A percentile compares a stretch with the other conserved stretches of the same genome.
Conservation (phyloP, 2,113 vertebrate genomes). For the Cromileptes altivelis region DNA sequence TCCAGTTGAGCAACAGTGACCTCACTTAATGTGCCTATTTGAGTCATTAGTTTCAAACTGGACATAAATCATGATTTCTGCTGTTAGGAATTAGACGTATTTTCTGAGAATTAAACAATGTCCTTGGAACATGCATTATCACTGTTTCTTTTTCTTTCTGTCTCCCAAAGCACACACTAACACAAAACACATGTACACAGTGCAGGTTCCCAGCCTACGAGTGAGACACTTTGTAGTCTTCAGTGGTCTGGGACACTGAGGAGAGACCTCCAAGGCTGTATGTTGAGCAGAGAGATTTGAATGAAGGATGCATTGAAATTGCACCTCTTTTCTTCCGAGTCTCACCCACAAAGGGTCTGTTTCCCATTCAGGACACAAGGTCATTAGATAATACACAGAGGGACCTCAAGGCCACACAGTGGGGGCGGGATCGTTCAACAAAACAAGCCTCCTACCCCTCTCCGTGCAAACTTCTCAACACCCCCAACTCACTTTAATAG, state of each 20-base stretch:
- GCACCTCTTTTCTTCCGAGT: constrained; percentile 60
- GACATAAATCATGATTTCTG: constrained; percentile 27
- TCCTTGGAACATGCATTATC: constrained; percentile 28
- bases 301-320: constrained; percentile 71
- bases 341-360: constrained; percentile 72
- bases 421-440: constrained; percentile 57
- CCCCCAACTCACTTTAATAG: constrained; percentile 23
- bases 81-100: constrained; percentile 25
- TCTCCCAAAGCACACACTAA: constrained; percentile 24
- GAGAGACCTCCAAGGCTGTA: constrained; percentile 61
- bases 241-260: constrained; percentile 35
- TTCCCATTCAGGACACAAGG: constrained; percentile 82
- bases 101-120: constrained; percentile 15
- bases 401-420: constrained; percentile 73
- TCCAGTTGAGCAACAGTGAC: background rate
- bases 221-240: constrained; percentile 46
- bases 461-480: constrained; percentile 35
- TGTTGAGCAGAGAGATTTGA: constrained; percentile 61
- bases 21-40: background rate
- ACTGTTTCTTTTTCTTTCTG: constrained; percentile 15
- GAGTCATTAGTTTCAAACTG: background rate
- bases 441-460: constrained; percentile 51
- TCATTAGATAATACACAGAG: constrained; percentile 78
- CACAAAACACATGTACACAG: constrained; percentile 44
- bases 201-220: constrained; percentile 28